A percentile compares a stretch with the other conserved stretches of the same genome.
phyloP scores from a whole-genome alignment of 64 coral and sea anemone species.

The Stichodactyla mertensii region DNA sequence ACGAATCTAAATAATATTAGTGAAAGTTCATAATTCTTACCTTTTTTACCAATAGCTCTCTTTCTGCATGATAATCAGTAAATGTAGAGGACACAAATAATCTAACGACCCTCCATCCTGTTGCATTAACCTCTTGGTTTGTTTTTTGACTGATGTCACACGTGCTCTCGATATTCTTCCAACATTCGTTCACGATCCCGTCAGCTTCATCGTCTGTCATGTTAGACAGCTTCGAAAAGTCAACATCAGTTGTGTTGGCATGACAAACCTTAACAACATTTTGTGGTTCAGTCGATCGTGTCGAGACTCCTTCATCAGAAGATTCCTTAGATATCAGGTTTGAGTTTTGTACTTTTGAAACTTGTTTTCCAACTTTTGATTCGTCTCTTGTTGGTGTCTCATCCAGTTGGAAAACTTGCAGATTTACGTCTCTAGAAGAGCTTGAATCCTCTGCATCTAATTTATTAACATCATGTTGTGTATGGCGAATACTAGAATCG shows the following conservation, averaged over 20 bases:
- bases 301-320: neutral
- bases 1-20: neutral
- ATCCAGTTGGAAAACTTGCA: neutral
- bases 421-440: neutral
- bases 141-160: neutral
- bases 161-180: constrained; percentile 50
- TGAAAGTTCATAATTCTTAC: neutral
- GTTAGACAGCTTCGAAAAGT: constrained; percentile 1
- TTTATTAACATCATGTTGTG: neutral
- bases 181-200: constrained; percentile 53
- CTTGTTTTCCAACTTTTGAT: neutral
- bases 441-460: neutral
- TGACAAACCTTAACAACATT: neutral
- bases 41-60: constrained; percentile 74
- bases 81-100: constrained; percentile 85
- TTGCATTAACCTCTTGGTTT: neutral
- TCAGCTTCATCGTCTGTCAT: constrained; percentile 47
- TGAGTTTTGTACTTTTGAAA: neutral
- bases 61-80: constrained; percentile 85
- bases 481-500: too few species aligned
- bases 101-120: constrained; percentile 71
- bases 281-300: neutral
- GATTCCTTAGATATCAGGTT: neutral
- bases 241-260: neutral
- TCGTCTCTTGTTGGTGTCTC: neutral